Evolutionary conservation across 2,797 vertebrate genomes (phyloP), one percentile per base, ranked within the genome.

Genomic region (Chelon labrosus): DNA sequence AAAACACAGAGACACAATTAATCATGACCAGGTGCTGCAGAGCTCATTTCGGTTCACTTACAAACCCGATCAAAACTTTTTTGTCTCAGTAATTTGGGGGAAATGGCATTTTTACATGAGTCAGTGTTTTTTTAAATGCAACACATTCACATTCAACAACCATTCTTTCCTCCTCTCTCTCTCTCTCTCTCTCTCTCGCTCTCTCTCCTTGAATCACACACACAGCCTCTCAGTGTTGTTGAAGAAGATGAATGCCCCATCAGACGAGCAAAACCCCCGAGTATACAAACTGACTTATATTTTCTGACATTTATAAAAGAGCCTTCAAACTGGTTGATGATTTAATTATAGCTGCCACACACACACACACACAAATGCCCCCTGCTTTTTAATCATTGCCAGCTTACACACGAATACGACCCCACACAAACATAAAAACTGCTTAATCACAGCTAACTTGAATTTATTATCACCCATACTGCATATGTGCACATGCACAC

Each of bases 251-350:
- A 84, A 83, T 75, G 74, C 10, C 16, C 65, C 79, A 66, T 66
- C 65, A 70, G 79, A 73, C 72, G 79, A 63, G 20, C 72, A 56
- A 68, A 79, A 70, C 64, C 77, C 70, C 22, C 3, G n/a, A 85
- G 77, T 60, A 52, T 12, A 71, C 70, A 77, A 76, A 71, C 22
- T 66, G 74, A 85, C 57, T 85, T 67, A 89, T 47, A 46, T 70
- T 73, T 73, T 79, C 73, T 85, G 85, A 86, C 82, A 83, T 83
- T 78, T 83, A 82, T 85, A 68, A 85, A 88, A 71, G 44, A 80
- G 49, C 73, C 74, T 73, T 76, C 79, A 79, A 52, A 71, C 62
- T 51, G 73, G 73, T 67, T 75, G 31, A 80, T 78, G 77, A 80
- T 76, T 83, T 80, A 85, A 74, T 71, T 70, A 81, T 51, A 59